Conservation (phyloP, 2,113 vertebrate species). For the Callospermophilus lateralis region DNA sequence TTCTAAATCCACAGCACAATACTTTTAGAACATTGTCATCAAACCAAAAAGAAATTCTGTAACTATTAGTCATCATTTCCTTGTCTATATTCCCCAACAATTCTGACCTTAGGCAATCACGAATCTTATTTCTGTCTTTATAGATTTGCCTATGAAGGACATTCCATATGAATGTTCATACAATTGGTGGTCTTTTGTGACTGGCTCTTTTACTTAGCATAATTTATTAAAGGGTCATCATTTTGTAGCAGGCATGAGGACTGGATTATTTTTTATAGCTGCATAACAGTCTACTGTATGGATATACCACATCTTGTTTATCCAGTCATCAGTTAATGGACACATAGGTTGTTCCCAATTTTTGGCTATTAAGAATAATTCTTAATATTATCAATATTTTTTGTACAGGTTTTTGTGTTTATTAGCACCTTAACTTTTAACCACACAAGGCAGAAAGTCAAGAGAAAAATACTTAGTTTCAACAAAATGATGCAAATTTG, state of each 20-base stretch:
- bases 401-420: neutral
- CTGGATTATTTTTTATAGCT: neutral
- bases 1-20: neutral
- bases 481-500: neutral
- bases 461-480: neutral
- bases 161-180: neutral
- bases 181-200: neutral
- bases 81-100: neutral
- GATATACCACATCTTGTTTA: neutral
- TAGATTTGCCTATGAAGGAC: neutral
- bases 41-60: constrained; percentile 1
- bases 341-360: neutral
- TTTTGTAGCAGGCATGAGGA: neutral
- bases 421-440: constrained; percentile 26
- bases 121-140: neutral
- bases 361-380: neutral
- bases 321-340: neutral
- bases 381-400: neutral
- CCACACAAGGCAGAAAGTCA: neutral
- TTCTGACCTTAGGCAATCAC: neutral
- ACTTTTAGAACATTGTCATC: constrained; percentile 30
- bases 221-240: neutral
- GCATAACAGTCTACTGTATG: neutral
- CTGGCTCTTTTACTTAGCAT: neutral
- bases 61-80: neutral